Conservation (phyloP, 2,797 vertebrate genomes). For the Rhynchotus rufescens region DNA sequence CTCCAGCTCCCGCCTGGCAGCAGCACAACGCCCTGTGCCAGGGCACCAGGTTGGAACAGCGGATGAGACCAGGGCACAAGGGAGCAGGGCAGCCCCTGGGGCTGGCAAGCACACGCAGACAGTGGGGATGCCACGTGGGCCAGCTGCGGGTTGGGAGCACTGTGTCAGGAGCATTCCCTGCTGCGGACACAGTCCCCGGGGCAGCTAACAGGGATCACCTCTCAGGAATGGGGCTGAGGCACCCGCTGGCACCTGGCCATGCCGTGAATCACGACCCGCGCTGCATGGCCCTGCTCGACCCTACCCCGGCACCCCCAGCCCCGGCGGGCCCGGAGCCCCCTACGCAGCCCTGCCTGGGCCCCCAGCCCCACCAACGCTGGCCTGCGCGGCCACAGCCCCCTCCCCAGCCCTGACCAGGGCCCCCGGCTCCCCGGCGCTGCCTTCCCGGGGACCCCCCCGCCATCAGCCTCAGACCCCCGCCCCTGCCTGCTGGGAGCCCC, state of each 20-base stretch:
- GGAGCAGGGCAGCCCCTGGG: background rate
- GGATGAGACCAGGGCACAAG: background rate
- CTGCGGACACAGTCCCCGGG: fast-evolving
- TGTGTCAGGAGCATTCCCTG: background rate
- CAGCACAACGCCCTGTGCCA: background rate
- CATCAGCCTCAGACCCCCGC: background rate
- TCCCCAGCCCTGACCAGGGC: background rate
- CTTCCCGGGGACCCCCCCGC: no score
- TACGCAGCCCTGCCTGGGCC: no score
- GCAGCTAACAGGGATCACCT: background rate
- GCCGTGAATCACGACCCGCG: background rate
- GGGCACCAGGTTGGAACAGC: background rate
- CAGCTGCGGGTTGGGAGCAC: background rate
- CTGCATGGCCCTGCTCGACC: background rate
- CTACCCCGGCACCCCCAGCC: background rate
- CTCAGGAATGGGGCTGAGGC: background rate
- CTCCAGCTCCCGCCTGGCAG: background rate
- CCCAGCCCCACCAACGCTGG: background rate
- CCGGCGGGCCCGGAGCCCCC: background rate
- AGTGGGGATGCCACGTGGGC: background rate
- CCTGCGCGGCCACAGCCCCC: background rate
- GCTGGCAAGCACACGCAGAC: background rate
- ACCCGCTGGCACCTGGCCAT: fast-evolving
- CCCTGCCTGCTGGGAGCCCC: background rate
- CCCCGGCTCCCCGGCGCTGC: background rate